Base-by-base conservation (phyloP, 2,888 invertebrate species). In the Harmothoe impar region DNA sequence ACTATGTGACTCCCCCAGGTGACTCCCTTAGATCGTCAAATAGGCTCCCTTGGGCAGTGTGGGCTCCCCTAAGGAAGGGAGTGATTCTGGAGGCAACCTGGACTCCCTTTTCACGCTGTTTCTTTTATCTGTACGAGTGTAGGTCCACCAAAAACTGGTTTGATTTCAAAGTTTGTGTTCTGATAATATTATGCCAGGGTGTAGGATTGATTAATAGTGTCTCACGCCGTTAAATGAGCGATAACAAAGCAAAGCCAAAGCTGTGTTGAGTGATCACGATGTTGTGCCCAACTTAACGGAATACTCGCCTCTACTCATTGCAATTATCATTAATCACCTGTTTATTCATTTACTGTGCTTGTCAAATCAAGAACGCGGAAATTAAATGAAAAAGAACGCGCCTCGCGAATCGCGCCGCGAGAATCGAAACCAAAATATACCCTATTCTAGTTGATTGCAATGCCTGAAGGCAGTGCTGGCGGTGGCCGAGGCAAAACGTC, bases 341-440 rank as follows among this genome's bases (percentile, higher is more conserved):
- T 23, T 72, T 72, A 72, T 25, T 72, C 72, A 72, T n/a, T 72
- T 29, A 72, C 72, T 15, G 15, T 15, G 29, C 72, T 17, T 72
- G 72, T 72, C 72, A 72, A 72, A 0, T 25, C 25, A 29, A 25
- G 72, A 29, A 29, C 20, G 20, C 15, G 25, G 25, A 72, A 72
- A 72, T 29, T 15, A 72, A 72, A n/a, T 25, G 1, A 29, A 72
- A 29, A n/a, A 72, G 25, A 72, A 12, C 29, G 62, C 20, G 20
- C 20, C 23, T 62, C 62, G 0, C 15, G 72, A 12, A 7, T 20
- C 31, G 29, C 5, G 31, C 1, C 72, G 31, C 5, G 29, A 72
- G 72, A 29, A 72, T 72, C 72, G 72, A 72, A 72, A 72, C 29
- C 0, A 72, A 72, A 72, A 72, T 72, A 72, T 72, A 72, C 72